Conservation (phyloP, 2,113 vertebrate species). For the Plectropomus leopardus region DNA sequence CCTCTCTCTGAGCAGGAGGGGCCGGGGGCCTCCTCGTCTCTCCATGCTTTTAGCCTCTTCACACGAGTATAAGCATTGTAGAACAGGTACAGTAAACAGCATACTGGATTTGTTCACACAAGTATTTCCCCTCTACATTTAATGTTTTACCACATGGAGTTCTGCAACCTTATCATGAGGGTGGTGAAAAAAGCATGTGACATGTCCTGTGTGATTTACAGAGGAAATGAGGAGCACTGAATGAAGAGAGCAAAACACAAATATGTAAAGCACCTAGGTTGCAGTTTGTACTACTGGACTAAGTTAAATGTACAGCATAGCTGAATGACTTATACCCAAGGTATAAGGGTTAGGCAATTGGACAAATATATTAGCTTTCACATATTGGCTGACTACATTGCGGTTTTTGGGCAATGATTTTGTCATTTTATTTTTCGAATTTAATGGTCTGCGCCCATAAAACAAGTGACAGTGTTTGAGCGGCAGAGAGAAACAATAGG, state of each 20-base stretch:
- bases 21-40: constrained; percentile 8
- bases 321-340: too few species aligned
- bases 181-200: too few species aligned
- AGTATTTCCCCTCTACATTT: not conserved
- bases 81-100: constrained; percentile 2
- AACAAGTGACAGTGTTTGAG: too few species aligned
- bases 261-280: not conserved
- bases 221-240: not conserved
- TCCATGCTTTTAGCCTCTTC: constrained; percentile 12
- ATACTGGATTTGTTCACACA: not conserved
- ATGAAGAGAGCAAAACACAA: not conserved
- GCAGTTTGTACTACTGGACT: not conserved
- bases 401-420: too few species aligned
- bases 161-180: not conserved
- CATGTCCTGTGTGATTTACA: too few species aligned
- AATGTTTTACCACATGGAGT: not conserved
- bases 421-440: too few species aligned
- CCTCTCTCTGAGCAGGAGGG: constrained; percentile 26
- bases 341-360: too few species aligned
- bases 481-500: too few species aligned
- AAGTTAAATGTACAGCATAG: too few species aligned
- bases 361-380: too few species aligned
- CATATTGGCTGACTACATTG: too few species aligned
- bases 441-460: too few species aligned
- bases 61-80: not conserved